Conservation (phyloP, 2,797 vertebrate species). For the Euphonia xanthogaster region DNA sequence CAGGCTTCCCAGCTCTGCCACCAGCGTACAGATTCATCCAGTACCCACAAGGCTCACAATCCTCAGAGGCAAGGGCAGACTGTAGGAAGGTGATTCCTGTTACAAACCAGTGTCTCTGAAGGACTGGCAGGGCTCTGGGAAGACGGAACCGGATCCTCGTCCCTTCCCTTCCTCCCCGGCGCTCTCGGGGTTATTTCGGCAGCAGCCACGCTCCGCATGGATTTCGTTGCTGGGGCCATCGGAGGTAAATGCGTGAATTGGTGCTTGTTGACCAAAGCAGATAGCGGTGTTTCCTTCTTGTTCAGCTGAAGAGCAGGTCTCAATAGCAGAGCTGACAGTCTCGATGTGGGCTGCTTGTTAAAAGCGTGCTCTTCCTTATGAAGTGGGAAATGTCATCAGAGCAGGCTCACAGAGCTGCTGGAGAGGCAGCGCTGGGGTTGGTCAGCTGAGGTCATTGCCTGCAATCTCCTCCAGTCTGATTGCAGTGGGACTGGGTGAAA, state of each 20-base stretch:
- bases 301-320: background rate
- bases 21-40: background rate
- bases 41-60: background rate
- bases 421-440: background rate
- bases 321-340: background rate
- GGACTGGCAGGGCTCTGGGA: background rate
- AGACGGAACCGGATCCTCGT: background rate
- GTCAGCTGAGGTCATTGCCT: background rate
- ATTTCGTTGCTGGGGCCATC: slow-evolving; percentile 79
- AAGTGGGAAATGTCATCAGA: background rate
- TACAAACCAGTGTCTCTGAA: background rate
- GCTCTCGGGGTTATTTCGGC: background rate
- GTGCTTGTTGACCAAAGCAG: background rate
- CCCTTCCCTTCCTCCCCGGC: background rate
- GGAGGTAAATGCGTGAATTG: slow-evolving; percentile 71
- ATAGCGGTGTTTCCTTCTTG: background rate
- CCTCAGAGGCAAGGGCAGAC: background rate
- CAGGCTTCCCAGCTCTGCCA: slow-evolving; percentile 6
- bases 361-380: background rate
- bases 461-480: background rate
- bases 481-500: background rate
- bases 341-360: background rate
- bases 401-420: background rate
- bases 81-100: background rate
- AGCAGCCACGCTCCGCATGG: slow-evolving; percentile 63